Evolutionary conservation across 2,113 vertebrate genomes (phyloP), one percentile per base, ranked within the genome.

Genomic region (Hipposideros armiger): DNA sequence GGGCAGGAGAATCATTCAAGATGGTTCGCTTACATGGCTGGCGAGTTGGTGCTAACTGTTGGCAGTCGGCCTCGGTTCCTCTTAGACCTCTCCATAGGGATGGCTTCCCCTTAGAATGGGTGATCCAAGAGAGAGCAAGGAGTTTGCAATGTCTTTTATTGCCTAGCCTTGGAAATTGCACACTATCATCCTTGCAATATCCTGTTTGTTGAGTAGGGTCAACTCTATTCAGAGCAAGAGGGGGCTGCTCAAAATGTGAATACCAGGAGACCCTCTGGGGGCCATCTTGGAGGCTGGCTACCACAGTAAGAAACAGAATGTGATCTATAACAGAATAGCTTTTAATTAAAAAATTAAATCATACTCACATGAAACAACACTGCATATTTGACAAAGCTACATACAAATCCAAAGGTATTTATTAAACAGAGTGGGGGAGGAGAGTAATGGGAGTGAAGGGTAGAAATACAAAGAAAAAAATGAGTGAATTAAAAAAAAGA

Each of bases 401-500:
- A 7, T 64, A 83, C 17, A 67, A 90, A 73, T 24, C 54, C 62
- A 83, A 77, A 80, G 36, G 14, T 91, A 73, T 50, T 72, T 66
- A 70, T 67, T 73, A 70, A 73, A 95, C 1, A 13, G 30, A 40
- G 58, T 42, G 3, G 62, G 15, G 26, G 50, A 92, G 14, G 30
- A 26, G 24, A n/a, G 52, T 78, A 60, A 77, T 17, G 14, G 45
- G 30, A 58, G 40, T 54, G 19, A 36, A 78, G 28, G 28, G 64
- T 7, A 45, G 11, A 7, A 13, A 64, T 66, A 60, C 45, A 76
- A 81, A 87, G 47, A 93, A 50, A 85, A 32, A 11, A 90, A 26
- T 24, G 54, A 84, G 30, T 94, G 64, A 94, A 87, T 82, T 87
- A 83, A 73, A 73, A 36, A 97, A 89, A 84, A 54, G 11, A 52